Percentiles rank a stretch among this genome's conserved stretches.
These are phyloP conservation scores for Drosophila macrothrix DNA, from an alignment of 2,888 invertebrate genomes.

Conservation along the genomic window DNA sequence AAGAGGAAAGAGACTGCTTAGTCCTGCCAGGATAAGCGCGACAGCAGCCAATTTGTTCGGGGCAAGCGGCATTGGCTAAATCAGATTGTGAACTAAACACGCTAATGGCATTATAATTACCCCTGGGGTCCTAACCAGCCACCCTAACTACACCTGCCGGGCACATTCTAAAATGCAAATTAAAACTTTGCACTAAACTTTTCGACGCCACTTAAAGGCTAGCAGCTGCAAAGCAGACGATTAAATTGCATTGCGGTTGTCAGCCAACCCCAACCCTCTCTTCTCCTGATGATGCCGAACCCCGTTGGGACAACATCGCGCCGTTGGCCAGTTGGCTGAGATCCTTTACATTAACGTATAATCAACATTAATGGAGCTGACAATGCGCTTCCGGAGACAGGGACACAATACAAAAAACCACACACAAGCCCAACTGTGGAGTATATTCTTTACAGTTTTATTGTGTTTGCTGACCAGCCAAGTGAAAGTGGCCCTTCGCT, in stretches of 20 bases:
- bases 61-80: conserved; percentile 44
- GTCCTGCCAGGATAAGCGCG: conserved; percentile 48
- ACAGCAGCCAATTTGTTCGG: conserved; percentile 65
- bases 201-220: conserved; percentile 67
- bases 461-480: conserved; percentile 64
- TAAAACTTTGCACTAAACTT: conserved; percentile 67
- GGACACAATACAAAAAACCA: conserved; percentile 43
- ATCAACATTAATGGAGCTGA: conserved; percentile 79
- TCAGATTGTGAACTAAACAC: conserved; percentile 78
- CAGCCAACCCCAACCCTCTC: neutral
- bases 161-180: conserved; percentile 68
- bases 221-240: conserved; percentile 40
- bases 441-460: conserved; percentile 33
- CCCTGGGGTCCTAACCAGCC: conserved; percentile 46
- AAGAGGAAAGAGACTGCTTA: conserved; percentile 6
- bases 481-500: conserved; percentile 55
- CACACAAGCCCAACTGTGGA: conserved; percentile 8
- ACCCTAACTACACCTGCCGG: conserved; percentile 35
- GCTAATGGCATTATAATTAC: conserved; percentile 82
- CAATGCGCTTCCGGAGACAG: conserved; percentile 69
- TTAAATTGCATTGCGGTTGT: conserved; percentile 70
- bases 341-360: conserved; percentile 71
- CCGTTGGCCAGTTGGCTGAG: conserved; percentile 31
- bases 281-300: neutral
- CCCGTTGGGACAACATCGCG: conserved; percentile 5